Base-by-base conservation (phyloP, 2,113 vertebrate species). In the Narcine bancroftii region DNA sequence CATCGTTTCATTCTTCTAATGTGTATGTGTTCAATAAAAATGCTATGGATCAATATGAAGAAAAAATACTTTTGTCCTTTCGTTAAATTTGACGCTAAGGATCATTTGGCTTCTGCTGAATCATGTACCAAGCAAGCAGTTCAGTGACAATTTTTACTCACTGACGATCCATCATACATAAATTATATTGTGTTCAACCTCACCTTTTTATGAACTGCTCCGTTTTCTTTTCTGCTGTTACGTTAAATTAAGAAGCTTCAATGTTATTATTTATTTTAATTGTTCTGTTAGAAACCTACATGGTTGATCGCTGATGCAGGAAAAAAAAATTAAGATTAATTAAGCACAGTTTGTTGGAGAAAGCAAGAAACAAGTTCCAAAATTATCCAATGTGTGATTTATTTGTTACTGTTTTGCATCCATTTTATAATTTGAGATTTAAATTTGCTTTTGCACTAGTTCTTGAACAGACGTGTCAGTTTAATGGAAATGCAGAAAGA, bases 191-290 rank as follows among this genome's bases (percentile, higher is more conserved):
- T 47, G 26, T 66, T 91, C 60, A 91, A 11, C 21, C 63, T 69
- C 39, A 29, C 19, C 6, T 71, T 91, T 63, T 91, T 45, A 71
- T 91, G 89, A 69, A 91, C 65, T 66, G 60, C 42, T 91, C 42
- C 69, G 42, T 69, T 60, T 87, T 60, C 60, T 42, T 87, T 87
- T 87, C 81, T 69, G 36, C 89, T 47, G 87, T 66, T 91, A 71
- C 26, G 47, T 91, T 91, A 69, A 91, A 91, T 69, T 91, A 91
- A 91, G 89, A 45, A 91, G 65, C 60, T 47, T n/a, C 29, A 69
- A 69, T 91, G 63, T 69, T 91, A 91, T 91, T 69, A 69, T 91
- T 91, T 42, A 2, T 91, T 66, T 91, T 91, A 69, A 91, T 87
- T 87, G 81, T 13, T 36, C 81, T 91, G 42, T 10, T 29, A 47